Percentiles rank a stretch among this genome's conserved stretches.
Conservation (phyloP, 2,113 vertebrate genomes). For the Gymnorhina tibicen region DNA sequence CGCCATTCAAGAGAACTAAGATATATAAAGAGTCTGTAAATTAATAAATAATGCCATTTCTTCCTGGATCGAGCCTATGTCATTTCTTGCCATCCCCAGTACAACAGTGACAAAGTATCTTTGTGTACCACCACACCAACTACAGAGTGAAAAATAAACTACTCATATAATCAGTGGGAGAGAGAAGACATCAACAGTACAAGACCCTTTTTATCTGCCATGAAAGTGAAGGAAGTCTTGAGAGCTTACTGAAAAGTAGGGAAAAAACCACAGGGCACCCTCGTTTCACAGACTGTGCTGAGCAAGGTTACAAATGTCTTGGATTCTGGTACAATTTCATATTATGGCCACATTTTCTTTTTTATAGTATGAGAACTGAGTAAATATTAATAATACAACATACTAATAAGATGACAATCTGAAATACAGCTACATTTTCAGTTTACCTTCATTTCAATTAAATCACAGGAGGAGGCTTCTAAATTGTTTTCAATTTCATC, state of each 20-base stretch:
- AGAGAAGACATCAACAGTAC: neutral
- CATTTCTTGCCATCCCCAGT: no score
- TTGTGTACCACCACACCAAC: neutral
- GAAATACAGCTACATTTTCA: neutral
- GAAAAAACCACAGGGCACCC: neutral
- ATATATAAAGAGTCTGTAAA: no score
- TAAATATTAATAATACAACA: neutral
- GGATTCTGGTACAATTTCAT: neutral
- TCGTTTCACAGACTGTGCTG: neutral
- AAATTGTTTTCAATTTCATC: slow-evolving; percentile 68
- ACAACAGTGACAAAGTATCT: no score
- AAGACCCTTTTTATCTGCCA: neutral
- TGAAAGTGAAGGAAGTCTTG: neutral
- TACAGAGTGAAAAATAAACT: neutral
- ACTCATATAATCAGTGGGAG: neutral
- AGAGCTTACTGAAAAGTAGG: neutral
- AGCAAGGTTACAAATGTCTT: neutral
- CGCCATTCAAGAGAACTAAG: no score
- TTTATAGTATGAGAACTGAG: neutral
- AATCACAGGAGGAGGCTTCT: slow-evolving; percentile 65
- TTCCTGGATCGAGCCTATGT: no score
- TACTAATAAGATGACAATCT: neutral
- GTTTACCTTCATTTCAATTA: slow-evolving; percentile 76
- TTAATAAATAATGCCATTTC: no score
- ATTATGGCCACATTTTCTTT: neutral